Percentiles rank a stretch among this genome's conserved stretches.
Evolutionary conservation across 2,888 invertebrate genomes (phyloP).

Genomic region (Rotaria magnacalcarata): DNA sequence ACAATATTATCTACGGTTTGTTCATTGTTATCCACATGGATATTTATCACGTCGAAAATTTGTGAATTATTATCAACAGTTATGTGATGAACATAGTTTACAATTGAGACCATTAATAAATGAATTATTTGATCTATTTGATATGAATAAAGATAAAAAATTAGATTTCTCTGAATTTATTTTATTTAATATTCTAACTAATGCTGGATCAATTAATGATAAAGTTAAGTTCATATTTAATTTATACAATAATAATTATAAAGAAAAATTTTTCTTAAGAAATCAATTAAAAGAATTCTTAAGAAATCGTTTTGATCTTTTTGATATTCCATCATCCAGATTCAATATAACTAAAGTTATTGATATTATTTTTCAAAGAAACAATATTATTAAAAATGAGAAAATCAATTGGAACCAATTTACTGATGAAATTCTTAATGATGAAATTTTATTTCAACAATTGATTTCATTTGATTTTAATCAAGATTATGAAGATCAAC

Average conservation of each 20-base stretch:
- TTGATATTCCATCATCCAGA: neutral
- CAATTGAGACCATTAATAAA: neutral
- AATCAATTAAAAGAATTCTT: neutral
- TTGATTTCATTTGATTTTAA: neutral
- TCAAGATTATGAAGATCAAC: neutral
- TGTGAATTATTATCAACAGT: neutral
- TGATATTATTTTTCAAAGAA: neutral
- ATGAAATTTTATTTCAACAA: neutral
- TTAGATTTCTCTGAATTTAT: neutral
- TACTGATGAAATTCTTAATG: neutral
- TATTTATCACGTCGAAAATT: neutral
- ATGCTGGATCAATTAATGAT: neutral
- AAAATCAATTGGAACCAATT: neutral
- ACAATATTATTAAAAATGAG: neutral
- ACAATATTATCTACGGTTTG: neutral
- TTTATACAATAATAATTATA: neutral
- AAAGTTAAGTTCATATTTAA: neutral
- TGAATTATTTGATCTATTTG: neutral
- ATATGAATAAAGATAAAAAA: neutral
- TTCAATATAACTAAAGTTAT: neutral
- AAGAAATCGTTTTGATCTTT: neutral
- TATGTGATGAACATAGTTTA: neutral
- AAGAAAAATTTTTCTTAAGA: neutral
- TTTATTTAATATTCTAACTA: neutral
- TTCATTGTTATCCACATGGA: constrained; percentile 14